Percentiles rank a stretch among this genome's conserved stretches.
These are phyloP conservation scores for Mechanitis messenoides DNA, from an alignment of 2,888 invertebrate genomes.

Conservation along the genomic window DNA sequence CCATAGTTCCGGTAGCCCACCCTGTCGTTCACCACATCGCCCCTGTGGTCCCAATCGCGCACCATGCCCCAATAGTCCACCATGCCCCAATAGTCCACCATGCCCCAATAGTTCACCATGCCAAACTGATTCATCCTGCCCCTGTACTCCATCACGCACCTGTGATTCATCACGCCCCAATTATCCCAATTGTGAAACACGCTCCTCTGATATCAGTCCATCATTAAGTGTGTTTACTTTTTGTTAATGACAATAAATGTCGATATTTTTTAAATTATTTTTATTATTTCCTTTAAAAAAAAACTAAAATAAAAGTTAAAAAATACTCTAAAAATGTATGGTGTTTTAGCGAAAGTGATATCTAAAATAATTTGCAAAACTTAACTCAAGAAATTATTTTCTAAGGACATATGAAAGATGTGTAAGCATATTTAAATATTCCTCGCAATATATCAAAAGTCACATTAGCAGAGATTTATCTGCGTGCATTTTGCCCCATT, in stretches of 20 bases:
- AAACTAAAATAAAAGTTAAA: not conserved
- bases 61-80: constrained; percentile 48
- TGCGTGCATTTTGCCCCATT: constrained; percentile 16
- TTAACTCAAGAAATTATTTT: too few species aligned
- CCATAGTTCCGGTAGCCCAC: constrained; percentile 55
- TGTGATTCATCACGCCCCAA: constrained; percentile 51
- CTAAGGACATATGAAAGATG: not conserved
- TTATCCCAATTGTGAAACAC: constrained; percentile 48
- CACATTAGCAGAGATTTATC: constrained; percentile 20
- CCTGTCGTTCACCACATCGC: constrained; percentile 44
- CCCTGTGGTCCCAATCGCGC: constrained; percentile 42
- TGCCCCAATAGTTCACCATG: constrained; percentile 43
- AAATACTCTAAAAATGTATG: too few species aligned
- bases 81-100: constrained; percentile 39
- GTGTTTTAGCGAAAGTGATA: too few species aligned
- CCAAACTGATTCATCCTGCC: constrained; percentile 43
- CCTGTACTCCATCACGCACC: constrained; percentile 45
- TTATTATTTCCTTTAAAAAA: not conserved
- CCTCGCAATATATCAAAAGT: constrained; percentile 15
- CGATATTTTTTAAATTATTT: constrained; percentile 7
- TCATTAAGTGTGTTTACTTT: constrained; percentile 29
- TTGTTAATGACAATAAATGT: constrained; percentile 14
- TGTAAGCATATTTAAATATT: constrained; percentile 12
- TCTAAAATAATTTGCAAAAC: too few species aligned
- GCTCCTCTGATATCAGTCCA: constrained; percentile 57